Evolutionary conservation across 1,140 invertebrate genomes (phyloP).

Genomic region (Carcinoscorpius rotundicauda): DNA sequence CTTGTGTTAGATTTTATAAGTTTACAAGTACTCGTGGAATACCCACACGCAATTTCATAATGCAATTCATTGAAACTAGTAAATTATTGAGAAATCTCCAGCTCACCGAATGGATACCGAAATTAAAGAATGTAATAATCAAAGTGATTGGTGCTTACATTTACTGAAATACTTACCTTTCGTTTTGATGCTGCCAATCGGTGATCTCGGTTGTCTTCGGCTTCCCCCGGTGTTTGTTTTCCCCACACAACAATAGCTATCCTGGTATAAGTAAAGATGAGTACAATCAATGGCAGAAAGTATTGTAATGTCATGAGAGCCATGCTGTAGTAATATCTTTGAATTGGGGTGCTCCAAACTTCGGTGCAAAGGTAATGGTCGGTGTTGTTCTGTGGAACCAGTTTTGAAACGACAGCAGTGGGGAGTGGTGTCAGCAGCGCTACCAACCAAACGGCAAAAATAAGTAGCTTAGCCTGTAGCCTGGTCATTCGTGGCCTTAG

Average conservation of each 20-base stretch:
- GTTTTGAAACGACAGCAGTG: conserved; percentile 50
- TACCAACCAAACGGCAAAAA: conserved; percentile 58
- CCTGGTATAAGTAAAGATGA: conserved; percentile 72
- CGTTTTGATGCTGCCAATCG: conserved; percentile 71
- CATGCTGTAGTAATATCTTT: conserved; percentile 51
- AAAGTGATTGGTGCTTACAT: no score
- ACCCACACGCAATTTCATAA: no score
- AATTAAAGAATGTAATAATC: no score
- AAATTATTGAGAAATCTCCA: no score
- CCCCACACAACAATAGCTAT: conserved; percentile 83
- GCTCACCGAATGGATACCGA: no score
- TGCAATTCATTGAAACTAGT: no score
- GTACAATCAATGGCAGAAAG: conserved; percentile 63
- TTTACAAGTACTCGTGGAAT: no score
- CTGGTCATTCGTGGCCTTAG: conserved; percentile 62
- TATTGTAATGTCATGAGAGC: conserved; percentile 72
- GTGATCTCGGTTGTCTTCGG: conserved; percentile 61
- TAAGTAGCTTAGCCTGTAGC: conserved; percentile 52
- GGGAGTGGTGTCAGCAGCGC: conserved; percentile 67
- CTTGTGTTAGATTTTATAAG: no score
- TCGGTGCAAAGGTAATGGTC: conserved; percentile 18
- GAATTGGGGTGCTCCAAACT: conserved; percentile 12
- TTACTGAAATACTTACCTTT: conserved; percentile 51
- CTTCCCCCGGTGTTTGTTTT: conserved; percentile 68
- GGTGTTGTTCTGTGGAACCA: conserved; percentile 22